Conservation (phyloP, 2,797 vertebrate genomes). For the Hemitrygon akajei region DNA sequence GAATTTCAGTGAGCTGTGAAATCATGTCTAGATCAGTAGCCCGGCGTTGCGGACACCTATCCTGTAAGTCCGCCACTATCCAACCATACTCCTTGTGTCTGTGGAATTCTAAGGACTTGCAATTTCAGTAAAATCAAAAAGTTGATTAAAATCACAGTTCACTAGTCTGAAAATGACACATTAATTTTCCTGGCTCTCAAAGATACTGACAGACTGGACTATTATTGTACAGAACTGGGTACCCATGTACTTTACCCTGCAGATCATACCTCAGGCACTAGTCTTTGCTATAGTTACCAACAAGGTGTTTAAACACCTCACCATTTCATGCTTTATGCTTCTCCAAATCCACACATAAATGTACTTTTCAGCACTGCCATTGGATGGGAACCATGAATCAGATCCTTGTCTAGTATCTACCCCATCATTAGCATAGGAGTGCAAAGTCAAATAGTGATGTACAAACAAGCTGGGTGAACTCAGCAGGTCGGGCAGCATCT, state of each 20-base stretch:
- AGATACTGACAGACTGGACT: not conserved
- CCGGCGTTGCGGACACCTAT: too few species aligned
- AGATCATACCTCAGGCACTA: not conserved
- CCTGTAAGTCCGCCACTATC: too few species aligned
- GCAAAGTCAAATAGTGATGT: not conserved
- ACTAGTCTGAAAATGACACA: not conserved
- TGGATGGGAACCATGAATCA: not conserved
- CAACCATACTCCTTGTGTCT: too few species aligned
- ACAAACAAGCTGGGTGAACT: too few species aligned
- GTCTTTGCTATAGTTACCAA: not conserved
- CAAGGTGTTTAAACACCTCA: not conserved
- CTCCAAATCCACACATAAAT: not conserved
- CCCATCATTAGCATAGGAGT: not conserved
- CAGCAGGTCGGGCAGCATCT: too few species aligned
- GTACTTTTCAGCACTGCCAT: not conserved
- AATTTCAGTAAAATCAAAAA: not conserved
- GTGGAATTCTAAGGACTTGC: not conserved
- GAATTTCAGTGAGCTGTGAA: too few species aligned
- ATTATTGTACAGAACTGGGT: not conserved
- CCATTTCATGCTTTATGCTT: not conserved
- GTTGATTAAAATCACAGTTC: not conserved
- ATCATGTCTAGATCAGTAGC: too few species aligned
- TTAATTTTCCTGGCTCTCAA: not conserved
- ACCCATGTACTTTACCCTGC: not conserved
- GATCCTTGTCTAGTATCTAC: not conserved